These are phyloP conservation scores for Gonioctena quinquepunctata DNA, from an alignment of 1,140 invertebrate genomes.

Conservation along the genomic window DNA sequence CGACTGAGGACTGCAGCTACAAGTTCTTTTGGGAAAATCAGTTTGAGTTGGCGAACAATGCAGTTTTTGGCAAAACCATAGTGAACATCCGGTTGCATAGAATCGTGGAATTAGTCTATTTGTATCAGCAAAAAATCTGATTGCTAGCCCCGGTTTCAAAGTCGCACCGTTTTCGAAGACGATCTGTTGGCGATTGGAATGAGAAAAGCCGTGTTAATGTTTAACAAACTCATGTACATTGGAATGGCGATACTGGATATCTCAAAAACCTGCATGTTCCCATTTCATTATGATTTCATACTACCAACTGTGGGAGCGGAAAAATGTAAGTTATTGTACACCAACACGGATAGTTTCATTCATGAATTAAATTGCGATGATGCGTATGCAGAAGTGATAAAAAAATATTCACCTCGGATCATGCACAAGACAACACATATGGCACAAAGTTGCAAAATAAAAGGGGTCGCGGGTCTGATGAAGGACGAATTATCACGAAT, in stretches of 20 bases:
- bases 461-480: conserved; percentile 58
- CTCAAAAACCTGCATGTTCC: conserved; percentile 44
- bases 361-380: conserved; percentile 46
- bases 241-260: conserved; percentile 47
- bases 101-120: conserved; percentile 48
- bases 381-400: conserved; percentile 44
- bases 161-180: conserved; percentile 48
- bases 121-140: conserved; percentile 11
- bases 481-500: conserved; percentile 56
- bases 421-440: conserved; percentile 39
- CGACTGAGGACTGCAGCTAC: conserved; percentile 42
- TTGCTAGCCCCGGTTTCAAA: conserved; percentile 26
- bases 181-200: conserved; percentile 49
- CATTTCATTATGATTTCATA: conserved; percentile 47
- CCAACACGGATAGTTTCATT: conserved; percentile 54
- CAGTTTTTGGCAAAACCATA: conserved; percentile 57
- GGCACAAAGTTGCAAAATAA: conserved; percentile 49
- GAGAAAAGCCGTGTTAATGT: conserved; percentile 38
- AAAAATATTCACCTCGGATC: conserved; percentile 34
- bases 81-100: conserved; percentile 53
- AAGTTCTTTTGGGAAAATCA: conserved; percentile 58
- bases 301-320: conserved; percentile 30
- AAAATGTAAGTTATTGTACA: conserved; percentile 46
- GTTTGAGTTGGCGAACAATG: conserved; percentile 58
- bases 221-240: conserved; percentile 51